These are phyloP conservation scores for Sarcoramphus papa DNA, from an alignment of 2,797 vertebrate species.

Conservation along the genomic window DNA sequence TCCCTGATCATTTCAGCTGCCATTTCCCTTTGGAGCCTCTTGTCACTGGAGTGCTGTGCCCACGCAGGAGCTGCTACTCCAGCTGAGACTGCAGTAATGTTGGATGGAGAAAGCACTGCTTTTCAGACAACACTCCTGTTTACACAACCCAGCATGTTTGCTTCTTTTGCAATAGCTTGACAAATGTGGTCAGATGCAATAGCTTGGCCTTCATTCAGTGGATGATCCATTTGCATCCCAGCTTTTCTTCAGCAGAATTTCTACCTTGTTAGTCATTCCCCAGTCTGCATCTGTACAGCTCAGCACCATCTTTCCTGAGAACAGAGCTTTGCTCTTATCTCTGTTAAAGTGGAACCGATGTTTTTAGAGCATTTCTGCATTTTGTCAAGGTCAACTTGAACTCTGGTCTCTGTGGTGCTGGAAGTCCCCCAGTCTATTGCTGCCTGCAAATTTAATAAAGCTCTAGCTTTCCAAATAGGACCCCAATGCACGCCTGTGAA, in stretches of 20 bases:
- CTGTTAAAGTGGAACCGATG: background rate
- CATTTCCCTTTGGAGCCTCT: background rate
- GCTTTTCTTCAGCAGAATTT: background rate
- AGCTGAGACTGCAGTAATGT: too few relatives aligned
- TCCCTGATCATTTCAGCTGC: background rate
- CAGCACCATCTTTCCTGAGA: background rate
- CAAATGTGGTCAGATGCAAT: background rate
- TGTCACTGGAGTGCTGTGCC: background rate
- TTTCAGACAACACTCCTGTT: background rate
- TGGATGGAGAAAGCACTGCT: background rate
- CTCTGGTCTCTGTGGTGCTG: background rate
- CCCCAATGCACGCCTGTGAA: background rate
- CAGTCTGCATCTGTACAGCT: background rate
- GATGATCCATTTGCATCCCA: background rate
- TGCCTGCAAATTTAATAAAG: background rate
- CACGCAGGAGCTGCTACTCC: background rate
- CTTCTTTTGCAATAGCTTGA: background rate
- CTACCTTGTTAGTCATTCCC: background rate
- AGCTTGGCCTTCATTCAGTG: background rate
- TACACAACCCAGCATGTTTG: background rate
- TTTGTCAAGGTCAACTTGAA: background rate
- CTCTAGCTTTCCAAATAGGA: background rate
- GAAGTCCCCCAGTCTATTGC: background rate
- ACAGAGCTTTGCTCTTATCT: background rate
- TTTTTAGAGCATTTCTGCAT: background rate